A percentile compares a stretch with the other conserved stretches of the same genome.
These are phyloP conservation scores for Dicyrtoma fusca DNA, from an alignment of 2,888 invertebrate species.

Conservation along the genomic window DNA sequence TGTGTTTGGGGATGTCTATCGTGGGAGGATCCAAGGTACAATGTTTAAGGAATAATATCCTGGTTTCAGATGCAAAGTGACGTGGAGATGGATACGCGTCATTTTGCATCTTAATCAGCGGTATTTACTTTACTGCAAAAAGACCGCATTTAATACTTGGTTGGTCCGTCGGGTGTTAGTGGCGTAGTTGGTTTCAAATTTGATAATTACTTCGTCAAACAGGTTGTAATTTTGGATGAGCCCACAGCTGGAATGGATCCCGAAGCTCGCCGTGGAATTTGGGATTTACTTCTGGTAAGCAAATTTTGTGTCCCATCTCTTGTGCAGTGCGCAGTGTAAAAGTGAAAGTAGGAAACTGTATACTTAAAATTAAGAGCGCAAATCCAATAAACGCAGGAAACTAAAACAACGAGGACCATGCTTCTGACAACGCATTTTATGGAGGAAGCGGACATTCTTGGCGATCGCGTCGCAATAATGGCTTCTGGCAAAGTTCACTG, in stretches of 20 bases:
- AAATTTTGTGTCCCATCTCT: too few species aligned
- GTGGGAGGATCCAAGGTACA: constrained; percentile 72
- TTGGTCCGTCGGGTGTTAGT: too few species aligned
- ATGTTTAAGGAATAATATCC: too few species aligned
- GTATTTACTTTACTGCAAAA: too few species aligned
- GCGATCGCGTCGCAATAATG: constrained; percentile 87
- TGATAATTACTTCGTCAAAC: constrained; percentile 51
- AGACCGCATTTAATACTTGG: background rate
- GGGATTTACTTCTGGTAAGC: constrained; percentile 58
- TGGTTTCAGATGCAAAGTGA: too few species aligned
- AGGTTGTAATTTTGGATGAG: constrained; percentile 64
- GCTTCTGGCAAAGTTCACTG: constrained; percentile 73
- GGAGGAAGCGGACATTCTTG: constrained; percentile 86
- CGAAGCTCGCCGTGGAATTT: constrained; percentile 62
- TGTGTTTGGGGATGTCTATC: constrained; percentile 84
- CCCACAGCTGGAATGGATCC: constrained; percentile 66
- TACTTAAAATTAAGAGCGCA: background rate
- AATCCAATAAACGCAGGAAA: constrained; percentile 57
- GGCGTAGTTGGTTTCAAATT: background rate
- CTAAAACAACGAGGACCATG: constrained; percentile 75
- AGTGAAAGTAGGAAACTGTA: background rate
- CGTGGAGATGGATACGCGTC: too few species aligned
- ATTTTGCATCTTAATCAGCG: too few species aligned
- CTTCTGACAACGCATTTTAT: constrained; percentile 91
- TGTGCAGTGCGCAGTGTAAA: too few species aligned